phyloP scores from a whole-genome alignment of 92 coral and sea anemone species.

The Metridium senile region DNA sequence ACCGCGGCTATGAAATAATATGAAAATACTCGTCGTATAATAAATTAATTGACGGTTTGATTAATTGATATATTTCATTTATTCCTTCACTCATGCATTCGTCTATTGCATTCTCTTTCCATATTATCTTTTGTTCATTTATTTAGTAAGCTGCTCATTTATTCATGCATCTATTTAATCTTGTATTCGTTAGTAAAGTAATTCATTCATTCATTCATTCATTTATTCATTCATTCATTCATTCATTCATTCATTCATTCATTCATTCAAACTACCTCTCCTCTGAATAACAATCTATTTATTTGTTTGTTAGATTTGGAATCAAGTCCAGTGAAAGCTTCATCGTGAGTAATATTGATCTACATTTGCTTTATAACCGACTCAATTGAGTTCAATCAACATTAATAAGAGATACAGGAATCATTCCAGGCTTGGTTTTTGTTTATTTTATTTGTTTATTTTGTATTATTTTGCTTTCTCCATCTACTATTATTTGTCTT shows the following conservation, averaged over 20 bases:
- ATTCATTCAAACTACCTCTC: not conserved
- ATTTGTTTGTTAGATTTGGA: constrained; percentile 9
- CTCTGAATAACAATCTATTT: not conserved
- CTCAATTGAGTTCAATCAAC: too few species aligned
- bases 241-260: not conserved
- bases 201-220: not conserved
- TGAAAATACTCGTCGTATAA: not conserved
- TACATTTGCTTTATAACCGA: too few species aligned
- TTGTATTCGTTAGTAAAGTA: not conserved
- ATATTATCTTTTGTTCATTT: not conserved
- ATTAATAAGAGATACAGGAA: too few species aligned
- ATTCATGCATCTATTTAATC: not conserved
- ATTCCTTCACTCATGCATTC: not conserved
- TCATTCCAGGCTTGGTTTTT: too few species aligned
- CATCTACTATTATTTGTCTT: constrained; percentile 2
- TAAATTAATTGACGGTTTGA: not conserved
- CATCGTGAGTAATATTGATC: constrained; percentile 22
- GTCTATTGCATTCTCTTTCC: not conserved
- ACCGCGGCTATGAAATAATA: too few species aligned
- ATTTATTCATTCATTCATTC: not conserved
- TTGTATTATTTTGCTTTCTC: not conserved
- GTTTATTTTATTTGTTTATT: too few species aligned
- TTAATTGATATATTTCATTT: not conserved
- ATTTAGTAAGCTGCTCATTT: too few species aligned
- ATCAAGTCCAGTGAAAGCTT: constrained; percentile 19